A percentile compares a stretch with the other conserved stretches of the same genome.
phyloP scores from a whole-genome alignment of 2,113 vertebrate genomes.

The Pteropus alecto region DNA sequence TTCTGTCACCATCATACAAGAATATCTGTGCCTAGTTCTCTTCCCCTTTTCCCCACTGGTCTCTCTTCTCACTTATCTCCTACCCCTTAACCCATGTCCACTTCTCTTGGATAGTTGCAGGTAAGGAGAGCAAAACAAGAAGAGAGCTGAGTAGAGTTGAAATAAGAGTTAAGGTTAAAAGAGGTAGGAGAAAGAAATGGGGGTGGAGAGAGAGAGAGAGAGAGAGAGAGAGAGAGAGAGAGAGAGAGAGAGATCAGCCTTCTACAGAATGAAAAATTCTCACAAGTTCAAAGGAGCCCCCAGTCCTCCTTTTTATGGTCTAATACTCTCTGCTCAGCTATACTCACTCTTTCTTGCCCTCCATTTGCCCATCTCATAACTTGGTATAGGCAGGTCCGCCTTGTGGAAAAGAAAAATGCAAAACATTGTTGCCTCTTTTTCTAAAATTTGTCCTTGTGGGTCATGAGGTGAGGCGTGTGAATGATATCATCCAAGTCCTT shows the following conservation, averaged over 20 bases:
- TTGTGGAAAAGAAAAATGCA: not conserved
- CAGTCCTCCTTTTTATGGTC: not conserved
- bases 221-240: not conserved
- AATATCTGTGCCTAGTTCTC: not conserved
- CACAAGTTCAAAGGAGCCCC: not conserved
- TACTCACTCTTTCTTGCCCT: not conserved
- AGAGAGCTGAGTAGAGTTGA: not conserved
- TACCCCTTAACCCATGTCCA: not conserved
- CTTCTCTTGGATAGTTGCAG: not conserved
- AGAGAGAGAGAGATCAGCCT: not conserved
- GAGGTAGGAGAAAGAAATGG: not conserved
- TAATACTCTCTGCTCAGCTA: not conserved
- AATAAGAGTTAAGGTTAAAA: not conserved
- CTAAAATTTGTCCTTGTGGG: not conserved
- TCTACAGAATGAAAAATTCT: not conserved
- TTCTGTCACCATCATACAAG: not conserved
- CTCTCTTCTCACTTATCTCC: not conserved
- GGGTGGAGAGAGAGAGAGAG: fast-evolving
- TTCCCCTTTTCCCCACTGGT: too few relatives aligned
- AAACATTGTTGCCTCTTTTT: not conserved
- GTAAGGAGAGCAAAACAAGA: not conserved
- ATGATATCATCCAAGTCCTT: not conserved
- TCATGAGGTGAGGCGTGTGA: not conserved
- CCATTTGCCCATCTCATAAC: not conserved
- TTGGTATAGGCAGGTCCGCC: not conserved